Base-by-base conservation (phyloP, 2,113 vertebrate species). In the Polyodon spathula region DNA sequence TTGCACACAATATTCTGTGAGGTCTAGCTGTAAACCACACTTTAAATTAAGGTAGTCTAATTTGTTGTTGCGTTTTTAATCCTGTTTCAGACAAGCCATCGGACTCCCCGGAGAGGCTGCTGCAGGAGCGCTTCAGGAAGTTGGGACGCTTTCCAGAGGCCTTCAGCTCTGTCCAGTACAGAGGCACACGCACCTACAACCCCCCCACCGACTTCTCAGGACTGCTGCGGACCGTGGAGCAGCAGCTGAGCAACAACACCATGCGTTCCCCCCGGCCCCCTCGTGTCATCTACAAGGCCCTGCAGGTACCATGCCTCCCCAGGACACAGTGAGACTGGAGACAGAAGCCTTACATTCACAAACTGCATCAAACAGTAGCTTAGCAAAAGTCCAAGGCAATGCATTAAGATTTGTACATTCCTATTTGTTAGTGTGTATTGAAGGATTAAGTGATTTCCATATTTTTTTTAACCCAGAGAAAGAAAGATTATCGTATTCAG, bases 141-240 rank as follows among this genome's bases (percentile, higher is more conserved):
- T 78, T 99, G 64, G 89, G 89, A 58, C 86, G 95, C 61, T 93
- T 96, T 68, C 96, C 96, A 0, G 95, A 99, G 76, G 95, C 96
- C n/a, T 99, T 99, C 77, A 97, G 96, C 74, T 98, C 96, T 52
- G 82, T 99, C 68, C 94, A 95, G 76, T 99, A 98, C 80, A 90
- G 93, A 37, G 96, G 96, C 65, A 99, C 95, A 10, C 92, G 94
- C 58, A 97, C 95, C 40, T 93, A 94, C 78, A 99, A 97, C 76
- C 95, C 94, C 27, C 96, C 95, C 56, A 98, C 95, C 0, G 95
- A 99, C 82, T 99, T 99, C 78, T 92, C 90, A 17, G 94, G 96
- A 3, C 87, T 99, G 43, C 86, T 95, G 53, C 86, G 82, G 37
- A 90, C 78, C 68, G 76, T 99, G 74, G 95, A 97, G 79, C 89